Base-by-base conservation (phyloP, 2,797 vertebrate species). In the Emydoidea blandingii region DNA sequence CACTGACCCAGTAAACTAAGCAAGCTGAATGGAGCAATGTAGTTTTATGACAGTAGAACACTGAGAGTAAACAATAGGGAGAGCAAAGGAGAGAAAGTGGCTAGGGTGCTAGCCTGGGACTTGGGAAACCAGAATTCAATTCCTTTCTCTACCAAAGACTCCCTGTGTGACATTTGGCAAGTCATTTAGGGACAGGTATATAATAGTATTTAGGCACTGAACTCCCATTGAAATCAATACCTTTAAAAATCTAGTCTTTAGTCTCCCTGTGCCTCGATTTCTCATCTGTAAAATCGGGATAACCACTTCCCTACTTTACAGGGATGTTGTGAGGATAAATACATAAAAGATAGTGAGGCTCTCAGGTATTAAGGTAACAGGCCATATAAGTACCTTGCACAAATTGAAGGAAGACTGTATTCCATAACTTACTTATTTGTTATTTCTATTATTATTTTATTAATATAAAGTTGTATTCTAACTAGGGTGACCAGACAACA, bases 321-420 rank as follows among this genome's bases (percentile, higher is more conserved):
- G 65, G n/a, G 65, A 21, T 19, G 9, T 68, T 16, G 18, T 68
- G 65, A 2, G 57, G 65, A 79, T 72, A 0, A 8, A 4, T 3
- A 1, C 44, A 29, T n/a, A 6, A 34, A 3, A 59, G 4, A 0
- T 6, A n/a, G 3, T 5, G 19, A 76, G 25, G 47, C 16, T 12
- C 37, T 27, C 31, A 4, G 47, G 9, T 10, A 0, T 8, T 47
- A 3, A 6, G 2, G 0, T 1, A 44, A 12, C 68, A 27, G 0
- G 59, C 79, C 29, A 12, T 37, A 15, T 18, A 19, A 62, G 1
- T 56, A 56, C 14, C 49, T 57, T 68, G 62, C 50, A 12, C 44
- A 57, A 82, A 59, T 1, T 27, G 62, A 37, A 21, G 23, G 41
- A n/a, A 79, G 49, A 44, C 72, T 56, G 41, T 1, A 0, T 1